Conservation (phyloP, 2,797 vertebrate genomes). For the Sus cebifrons region DNA sequence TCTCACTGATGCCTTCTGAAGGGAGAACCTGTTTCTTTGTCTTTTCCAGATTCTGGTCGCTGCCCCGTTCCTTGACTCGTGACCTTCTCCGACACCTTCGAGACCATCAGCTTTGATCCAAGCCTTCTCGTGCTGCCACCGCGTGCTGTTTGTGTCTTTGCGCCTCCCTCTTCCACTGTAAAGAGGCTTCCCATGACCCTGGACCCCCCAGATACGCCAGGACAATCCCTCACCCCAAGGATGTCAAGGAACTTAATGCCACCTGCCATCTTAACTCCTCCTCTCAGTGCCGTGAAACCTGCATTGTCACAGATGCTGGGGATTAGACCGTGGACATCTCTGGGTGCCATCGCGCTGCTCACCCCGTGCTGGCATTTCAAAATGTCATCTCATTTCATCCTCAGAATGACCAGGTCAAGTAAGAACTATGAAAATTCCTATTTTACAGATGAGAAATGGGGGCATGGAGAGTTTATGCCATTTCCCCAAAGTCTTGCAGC, state of each 20-base stretch:
- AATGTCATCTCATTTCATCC: neutral
- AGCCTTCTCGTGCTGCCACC: too few relatives aligned
- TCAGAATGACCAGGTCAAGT: neutral
- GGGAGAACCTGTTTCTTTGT: neutral
- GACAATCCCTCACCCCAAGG: neutral
- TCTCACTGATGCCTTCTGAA: neutral
- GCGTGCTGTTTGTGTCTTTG: neutral
- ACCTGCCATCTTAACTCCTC: too few relatives aligned
- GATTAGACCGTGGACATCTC: neutral
- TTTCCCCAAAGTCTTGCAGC: neutral
- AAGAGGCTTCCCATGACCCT: neutral
- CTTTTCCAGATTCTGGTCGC: neutral
- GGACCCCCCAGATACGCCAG: neutral
- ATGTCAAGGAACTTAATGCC: neutral
- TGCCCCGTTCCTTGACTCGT: neutral
- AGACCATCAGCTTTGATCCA: neutral
- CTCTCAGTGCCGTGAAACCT: too few relatives aligned
- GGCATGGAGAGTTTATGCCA: accelerated
- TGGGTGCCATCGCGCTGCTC: neutral
- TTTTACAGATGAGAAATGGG: neutral
- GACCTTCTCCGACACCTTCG: neutral
- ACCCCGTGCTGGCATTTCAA: neutral
- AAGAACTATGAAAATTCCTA: neutral
- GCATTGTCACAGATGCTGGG: neutral
- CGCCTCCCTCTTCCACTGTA: neutral